Percentiles rank a stretch among this genome's conserved stretches.
Conservation (phyloP, 37 sponge, comb jelly and placozoan genomes). For the Chondrilla cf. caribensis region DNA sequence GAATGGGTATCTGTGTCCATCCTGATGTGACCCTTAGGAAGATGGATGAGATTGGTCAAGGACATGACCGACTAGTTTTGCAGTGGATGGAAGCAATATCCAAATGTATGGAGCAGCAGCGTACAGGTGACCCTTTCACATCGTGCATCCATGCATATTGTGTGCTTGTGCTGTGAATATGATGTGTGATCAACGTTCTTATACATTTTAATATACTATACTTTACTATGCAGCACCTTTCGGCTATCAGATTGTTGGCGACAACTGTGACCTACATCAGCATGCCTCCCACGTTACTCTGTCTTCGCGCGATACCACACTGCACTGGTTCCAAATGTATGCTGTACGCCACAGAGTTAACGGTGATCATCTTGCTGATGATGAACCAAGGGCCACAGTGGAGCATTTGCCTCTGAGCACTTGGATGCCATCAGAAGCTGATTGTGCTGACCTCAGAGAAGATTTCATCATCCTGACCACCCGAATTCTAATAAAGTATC, state of each 20-base stretch:
- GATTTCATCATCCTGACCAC: conserved; percentile 6
- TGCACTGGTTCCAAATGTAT: conserved; percentile 5
- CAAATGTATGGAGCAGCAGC: not conserved
- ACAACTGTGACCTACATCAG: conserved; percentile 16
- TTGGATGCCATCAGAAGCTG: not conserved
- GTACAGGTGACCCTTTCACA: not conserved
- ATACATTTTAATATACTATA: no score
- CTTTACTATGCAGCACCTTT: not conserved
- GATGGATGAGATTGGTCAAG: not conserved
- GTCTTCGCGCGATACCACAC: not conserved
- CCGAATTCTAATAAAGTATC: not conserved
- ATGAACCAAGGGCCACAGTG: not conserved
- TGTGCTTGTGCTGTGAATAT: no score
- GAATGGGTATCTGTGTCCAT: not conserved
- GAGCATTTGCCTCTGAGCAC: not conserved
- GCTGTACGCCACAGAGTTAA: not conserved
- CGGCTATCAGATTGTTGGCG: conserved; percentile 23
- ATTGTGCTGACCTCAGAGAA: not conserved
- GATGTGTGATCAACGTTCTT: no score
- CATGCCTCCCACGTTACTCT: not conserved
- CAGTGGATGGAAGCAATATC: not conserved
- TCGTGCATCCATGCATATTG: no score
- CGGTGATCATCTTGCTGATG: not conserved
- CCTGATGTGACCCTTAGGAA: not conserved
- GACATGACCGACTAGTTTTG: not conserved